These are phyloP conservation scores for Hemiprocne comata DNA, from an alignment of 2,113 vertebrate genomes.

Conservation along the genomic window DNA sequence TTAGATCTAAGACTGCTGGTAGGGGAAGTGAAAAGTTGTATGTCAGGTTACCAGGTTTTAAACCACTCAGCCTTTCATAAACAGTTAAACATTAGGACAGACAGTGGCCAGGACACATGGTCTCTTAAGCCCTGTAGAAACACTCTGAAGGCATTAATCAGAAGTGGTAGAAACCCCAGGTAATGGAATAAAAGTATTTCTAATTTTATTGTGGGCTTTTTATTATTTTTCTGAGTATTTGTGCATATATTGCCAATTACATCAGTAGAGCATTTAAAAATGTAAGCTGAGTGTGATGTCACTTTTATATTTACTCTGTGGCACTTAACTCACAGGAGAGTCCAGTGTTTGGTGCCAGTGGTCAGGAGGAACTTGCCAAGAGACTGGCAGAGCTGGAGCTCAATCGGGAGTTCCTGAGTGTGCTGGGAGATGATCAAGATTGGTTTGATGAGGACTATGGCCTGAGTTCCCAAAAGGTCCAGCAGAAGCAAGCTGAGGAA, in stretches of 20 bases:
- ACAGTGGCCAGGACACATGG: neutral
- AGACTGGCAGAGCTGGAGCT: conserved; percentile 92
- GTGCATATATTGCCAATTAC: neutral
- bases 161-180: neutral
- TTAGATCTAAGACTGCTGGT: conserved; percentile 35
- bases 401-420: conserved; percentile 86
- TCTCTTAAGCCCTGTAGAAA: neutral
- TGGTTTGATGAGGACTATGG: conserved; percentile 99
- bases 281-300: neutral
- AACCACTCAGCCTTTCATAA: neutral
- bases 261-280: neutral
- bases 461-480: conserved; percentile 86
- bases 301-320: neutral
- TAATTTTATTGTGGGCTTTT: neutral
- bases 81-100: neutral
- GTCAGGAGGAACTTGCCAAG: conserved; percentile 92
- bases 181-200: neutral
- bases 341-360: conserved; percentile 88
- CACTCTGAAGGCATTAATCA: neutral
- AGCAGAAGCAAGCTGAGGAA: conserved; percentile 82
- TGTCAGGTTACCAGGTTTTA: neutral
- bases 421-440: conserved; percentile 92
- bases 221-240: neutral
- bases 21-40: neutral
- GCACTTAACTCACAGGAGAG: conserved; percentile 81